Conservation (phyloP, 2,113 vertebrate genomes). For the Pomatostomus ruficeps region DNA sequence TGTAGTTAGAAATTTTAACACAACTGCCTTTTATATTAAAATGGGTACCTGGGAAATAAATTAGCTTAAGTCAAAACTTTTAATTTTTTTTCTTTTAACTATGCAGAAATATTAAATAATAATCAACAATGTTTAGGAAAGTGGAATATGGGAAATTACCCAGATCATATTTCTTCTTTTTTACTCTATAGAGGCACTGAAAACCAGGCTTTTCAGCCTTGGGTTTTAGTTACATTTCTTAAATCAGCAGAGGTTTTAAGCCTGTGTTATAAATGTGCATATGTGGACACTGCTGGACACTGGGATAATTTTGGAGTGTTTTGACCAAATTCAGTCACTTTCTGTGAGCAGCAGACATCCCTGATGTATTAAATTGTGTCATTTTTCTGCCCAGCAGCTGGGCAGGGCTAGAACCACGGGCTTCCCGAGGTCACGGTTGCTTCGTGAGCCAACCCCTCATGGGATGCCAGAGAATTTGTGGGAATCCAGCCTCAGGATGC, state of each 20-base stretch:
- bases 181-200: neutral
- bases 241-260: neutral
- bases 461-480: neutral
- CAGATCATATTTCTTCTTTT: neutral
- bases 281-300: neutral
- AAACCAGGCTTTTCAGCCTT: neutral
- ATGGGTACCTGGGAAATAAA: neutral
- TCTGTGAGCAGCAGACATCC: neutral
- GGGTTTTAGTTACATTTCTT: neutral
- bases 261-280: neutral
- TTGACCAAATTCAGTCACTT: neutral
- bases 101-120: neutral
- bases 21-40: neutral
- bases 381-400: neutral
- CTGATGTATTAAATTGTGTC: neutral
- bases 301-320: neutral
- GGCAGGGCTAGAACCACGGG: rapidly evolving
- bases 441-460: neutral
- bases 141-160: neutral
- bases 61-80: neutral
- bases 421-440: neutral
- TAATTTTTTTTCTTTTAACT: neutral
- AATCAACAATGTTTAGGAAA: neutral
- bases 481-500: neutral
- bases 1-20: neutral